These are phyloP conservation scores for Umimayanthus kanabou DNA, from an alignment of 92 coral and sea anemone genomes.

Conservation along the genomic window DNA sequence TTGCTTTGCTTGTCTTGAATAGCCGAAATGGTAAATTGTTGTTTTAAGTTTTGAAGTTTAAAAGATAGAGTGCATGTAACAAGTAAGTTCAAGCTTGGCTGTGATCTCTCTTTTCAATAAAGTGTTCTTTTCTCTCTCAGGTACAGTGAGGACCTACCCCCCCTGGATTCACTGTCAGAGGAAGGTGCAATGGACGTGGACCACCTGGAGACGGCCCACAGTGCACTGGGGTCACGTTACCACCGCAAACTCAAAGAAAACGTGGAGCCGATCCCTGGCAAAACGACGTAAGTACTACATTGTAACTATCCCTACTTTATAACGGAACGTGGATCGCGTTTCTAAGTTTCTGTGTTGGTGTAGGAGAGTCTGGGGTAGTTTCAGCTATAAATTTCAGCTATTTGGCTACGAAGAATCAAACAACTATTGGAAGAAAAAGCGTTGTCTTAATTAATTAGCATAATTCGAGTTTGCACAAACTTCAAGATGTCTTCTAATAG, in stretches of 20 bases:
- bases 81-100: too few species aligned
- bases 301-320: neutral
- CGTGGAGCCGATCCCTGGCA: constrained; percentile 35
- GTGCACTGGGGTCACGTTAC: constrained; percentile 76
- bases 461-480: too few species aligned
- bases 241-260: constrained; percentile 64
- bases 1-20: too few species aligned
- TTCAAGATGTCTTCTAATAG: too few species aligned
- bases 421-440: too few species aligned
- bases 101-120: neutral
- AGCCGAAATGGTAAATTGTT: too few species aligned
- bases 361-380: neutral
- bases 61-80: too few species aligned
- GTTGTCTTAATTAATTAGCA: too few species aligned
- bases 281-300: constrained; percentile 7
- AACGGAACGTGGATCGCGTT: neutral
- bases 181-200: constrained; percentile 75
- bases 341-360: neutral
- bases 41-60: too few species aligned
- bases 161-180: constrained; percentile 63
- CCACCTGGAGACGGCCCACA: constrained; percentile 70
- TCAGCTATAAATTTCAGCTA: neutral
- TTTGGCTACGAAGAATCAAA: neutral
- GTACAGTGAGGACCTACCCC: constrained; percentile 79
- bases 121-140: constrained; percentile 43